phyloP scores from a whole-genome alignment of 2,888 invertebrate species.

The Latrodectus hesperus region DNA sequence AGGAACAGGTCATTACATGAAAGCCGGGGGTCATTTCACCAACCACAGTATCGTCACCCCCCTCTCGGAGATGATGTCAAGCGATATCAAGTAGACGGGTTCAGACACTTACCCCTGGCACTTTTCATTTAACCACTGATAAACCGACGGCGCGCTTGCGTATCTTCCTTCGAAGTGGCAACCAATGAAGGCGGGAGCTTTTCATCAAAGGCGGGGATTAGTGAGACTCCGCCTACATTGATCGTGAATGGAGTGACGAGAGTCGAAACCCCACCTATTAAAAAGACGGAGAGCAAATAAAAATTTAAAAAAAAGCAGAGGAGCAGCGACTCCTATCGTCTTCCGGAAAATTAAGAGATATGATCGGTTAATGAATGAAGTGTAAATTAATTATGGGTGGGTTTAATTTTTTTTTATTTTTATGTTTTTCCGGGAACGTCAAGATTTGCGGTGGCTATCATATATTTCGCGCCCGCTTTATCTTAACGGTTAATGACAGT shows the following conservation, averaged over 20 bases:
- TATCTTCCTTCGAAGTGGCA: background rate
- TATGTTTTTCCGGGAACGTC: slow-evolving; percentile 31
- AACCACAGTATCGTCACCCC: slow-evolving; percentile 45
- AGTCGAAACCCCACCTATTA: slow-evolving; percentile 30
- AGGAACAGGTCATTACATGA: slow-evolving; percentile 40
- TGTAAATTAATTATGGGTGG: slow-evolving; percentile 66
- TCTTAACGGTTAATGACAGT: slow-evolving; percentile 55
- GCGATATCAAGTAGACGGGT: slow-evolving; percentile 46
- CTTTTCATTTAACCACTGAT: slow-evolving; percentile 64
- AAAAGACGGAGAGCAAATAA: slow-evolving; percentile 31
- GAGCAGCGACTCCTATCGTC: background rate
- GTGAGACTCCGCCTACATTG: slow-evolving; percentile 3
- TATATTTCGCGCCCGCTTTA: slow-evolving; percentile 59
- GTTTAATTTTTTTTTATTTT: slow-evolving; percentile 25
- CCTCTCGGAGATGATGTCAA: slow-evolving; percentile 45
- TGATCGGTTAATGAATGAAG: slow-evolving; percentile 66
- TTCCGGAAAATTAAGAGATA: slow-evolving; percentile 59
- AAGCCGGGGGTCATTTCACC: slow-evolving; percentile 34
- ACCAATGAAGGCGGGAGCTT: slow-evolving; percentile 48
- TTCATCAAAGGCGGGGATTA: slow-evolving; percentile 4
- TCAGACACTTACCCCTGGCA: slow-evolving; percentile 57
- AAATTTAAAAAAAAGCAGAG: slow-evolving; percentile 13
- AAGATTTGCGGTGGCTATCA: slow-evolving; percentile 54
- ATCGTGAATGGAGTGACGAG: slow-evolving; percentile 30
- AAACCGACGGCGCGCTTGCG: slow-evolving; percentile 37